Percentiles rank a stretch among this genome's conserved stretches.
phyloP scores from a whole-genome alignment of 2,888 invertebrate genomes.

The Pollenia griseotomentosa region DNA sequence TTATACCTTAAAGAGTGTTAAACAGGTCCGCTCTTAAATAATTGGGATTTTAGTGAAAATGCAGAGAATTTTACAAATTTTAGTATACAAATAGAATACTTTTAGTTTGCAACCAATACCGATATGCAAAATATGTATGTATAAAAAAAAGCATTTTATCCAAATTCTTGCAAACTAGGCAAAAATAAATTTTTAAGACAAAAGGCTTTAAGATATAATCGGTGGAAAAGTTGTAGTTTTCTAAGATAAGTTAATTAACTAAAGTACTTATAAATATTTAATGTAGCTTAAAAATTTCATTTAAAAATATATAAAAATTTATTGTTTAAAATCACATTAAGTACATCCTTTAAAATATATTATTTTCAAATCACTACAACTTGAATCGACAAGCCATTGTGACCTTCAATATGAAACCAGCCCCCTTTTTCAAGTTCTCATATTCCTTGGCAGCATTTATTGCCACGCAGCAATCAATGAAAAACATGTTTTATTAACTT shows the following conservation, averaged over 20 bases:
- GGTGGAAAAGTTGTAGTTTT: no score
- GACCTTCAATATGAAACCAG: slow-evolving; percentile 7
- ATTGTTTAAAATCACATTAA: neutral
- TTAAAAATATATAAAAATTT: neutral
- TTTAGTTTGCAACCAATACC: no score
- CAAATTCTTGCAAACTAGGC: no score
- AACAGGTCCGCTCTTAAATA: neutral
- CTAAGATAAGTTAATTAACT: no score
- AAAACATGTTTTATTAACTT: neutral
- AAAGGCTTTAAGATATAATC: no score
- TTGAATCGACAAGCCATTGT: neutral
- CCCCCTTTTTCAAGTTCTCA: neutral
- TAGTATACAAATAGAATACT: no score
- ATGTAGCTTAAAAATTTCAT: no score
- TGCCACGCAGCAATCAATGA: neutral
- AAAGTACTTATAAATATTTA: no score
- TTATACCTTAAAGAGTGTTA: slow-evolving; percentile 7
- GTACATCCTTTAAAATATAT: neutral
- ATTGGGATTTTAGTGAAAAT: neutral
- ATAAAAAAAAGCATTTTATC: no score
- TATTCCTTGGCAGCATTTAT: neutral
- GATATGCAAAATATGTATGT: no score
- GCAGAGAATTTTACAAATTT: no score
- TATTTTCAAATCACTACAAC: neutral
- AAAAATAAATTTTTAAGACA: no score